Conservation (phyloP, 2,797 vertebrate species). For the Orientallactaga sibirica region DNA sequence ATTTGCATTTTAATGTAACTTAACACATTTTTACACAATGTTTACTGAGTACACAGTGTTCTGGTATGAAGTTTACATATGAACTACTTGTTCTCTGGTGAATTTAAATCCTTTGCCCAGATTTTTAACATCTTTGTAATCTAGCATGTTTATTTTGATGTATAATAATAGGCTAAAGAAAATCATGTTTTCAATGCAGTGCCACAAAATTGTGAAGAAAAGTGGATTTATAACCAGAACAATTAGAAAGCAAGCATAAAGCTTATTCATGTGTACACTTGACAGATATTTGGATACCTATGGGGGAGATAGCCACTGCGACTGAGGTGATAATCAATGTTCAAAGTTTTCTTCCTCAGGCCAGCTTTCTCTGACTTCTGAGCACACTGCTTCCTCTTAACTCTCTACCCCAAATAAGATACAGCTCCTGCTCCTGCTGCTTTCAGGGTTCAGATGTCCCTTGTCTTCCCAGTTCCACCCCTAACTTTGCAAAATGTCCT, state of each 20-base stretch:
- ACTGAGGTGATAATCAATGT: no score
- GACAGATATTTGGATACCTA: background rate
- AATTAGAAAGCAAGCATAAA: background rate
- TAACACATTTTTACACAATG: conserved; percentile 7
- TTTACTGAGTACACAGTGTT: background rate
- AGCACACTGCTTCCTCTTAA: no score
- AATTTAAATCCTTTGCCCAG: background rate
- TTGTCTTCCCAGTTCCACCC: background rate
- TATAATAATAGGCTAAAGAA: background rate
- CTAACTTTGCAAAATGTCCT: background rate
- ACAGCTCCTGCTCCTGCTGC: no score
- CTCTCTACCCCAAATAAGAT: fast-evolving
- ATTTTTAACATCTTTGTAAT: background rate
- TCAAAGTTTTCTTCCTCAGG: no score
- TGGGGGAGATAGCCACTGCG: background rate
- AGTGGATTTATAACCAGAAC: fast-evolving
- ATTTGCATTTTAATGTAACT: background rate
- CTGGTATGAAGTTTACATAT: background rate
- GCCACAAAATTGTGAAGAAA: background rate
- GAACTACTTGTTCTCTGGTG: background rate
- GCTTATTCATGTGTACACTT: background rate
- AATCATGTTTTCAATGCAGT: background rate
- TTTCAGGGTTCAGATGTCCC: background rate
- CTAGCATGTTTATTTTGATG: background rate
- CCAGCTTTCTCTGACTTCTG: background rate